phyloP scores from a whole-genome alignment of 2,797 vertebrate genomes.

The Propithecus perrieri region DNA sequence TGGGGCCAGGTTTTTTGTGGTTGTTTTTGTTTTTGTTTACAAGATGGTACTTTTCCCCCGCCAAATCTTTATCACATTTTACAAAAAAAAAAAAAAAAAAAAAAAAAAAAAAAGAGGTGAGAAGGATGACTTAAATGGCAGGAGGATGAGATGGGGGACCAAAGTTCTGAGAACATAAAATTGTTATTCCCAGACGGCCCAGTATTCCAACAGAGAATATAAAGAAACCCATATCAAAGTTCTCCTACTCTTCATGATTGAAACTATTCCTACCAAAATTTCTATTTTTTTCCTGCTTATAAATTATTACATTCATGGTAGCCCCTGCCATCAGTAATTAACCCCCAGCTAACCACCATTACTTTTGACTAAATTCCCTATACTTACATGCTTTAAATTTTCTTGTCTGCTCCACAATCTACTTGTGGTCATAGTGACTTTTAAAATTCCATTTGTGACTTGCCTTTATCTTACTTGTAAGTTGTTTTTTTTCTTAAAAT shows the following conservation, averaged over 20 bases:
- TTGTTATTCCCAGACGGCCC: background rate
- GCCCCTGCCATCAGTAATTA: background rate
- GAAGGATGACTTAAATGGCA: background rate
- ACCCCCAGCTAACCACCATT: background rate
- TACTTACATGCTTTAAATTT: background rate
- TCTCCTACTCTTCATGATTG: background rate
- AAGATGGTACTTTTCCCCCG: too few relatives aligned
- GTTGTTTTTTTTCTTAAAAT: background rate
- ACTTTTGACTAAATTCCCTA: background rate
- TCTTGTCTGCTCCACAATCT: background rate
- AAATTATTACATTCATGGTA: background rate
- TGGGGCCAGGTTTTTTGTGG: too few relatives aligned
- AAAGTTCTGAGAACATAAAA: background rate
- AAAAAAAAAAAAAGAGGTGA: background rate
- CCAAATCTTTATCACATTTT: too few relatives aligned
- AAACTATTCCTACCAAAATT: background rate
- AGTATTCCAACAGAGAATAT: background rate
- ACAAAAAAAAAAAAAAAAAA: too few relatives aligned
- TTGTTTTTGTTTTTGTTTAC: too few relatives aligned
- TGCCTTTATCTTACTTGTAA: background rate
- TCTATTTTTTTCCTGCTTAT: background rate
- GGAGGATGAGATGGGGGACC: background rate
- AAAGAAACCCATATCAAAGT: background rate
- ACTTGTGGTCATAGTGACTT: background rate
- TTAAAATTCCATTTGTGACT: conserved; percentile 3